A percentile compares a stretch with the other conserved stretches of the same genome.
phyloP scores from a whole-genome alignment of 2,797 vertebrate genomes.

The Bryconaethiops microstoma region DNA sequence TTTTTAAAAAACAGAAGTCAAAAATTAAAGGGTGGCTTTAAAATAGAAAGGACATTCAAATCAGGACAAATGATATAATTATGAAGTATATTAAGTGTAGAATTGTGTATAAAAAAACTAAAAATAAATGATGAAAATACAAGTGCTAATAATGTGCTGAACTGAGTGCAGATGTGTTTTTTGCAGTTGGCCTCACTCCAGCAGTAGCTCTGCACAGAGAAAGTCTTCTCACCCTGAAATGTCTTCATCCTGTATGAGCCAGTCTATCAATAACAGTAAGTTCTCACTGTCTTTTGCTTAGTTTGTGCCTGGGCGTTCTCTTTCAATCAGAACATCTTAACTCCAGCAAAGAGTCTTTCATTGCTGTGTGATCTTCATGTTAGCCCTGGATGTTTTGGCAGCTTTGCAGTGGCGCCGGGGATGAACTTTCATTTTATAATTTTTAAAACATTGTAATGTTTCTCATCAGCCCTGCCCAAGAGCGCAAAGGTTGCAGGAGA shows the following conservation, averaged over 20 bases:
- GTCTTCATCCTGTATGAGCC: conserved; percentile 33
- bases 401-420: too few species aligned
- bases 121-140: not conserved
- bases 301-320: not conserved
- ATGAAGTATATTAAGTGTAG: too few species aligned
- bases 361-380: not conserved
- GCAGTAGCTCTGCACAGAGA: conserved; percentile 34
- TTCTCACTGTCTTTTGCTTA: not conserved
- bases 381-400: not conserved
- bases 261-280: conserved; percentile 49
- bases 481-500: conserved; percentile 35
- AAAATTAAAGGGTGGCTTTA: too few species aligned
- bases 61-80: too few species aligned
- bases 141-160: not conserved
- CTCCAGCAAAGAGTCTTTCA: too few species aligned
- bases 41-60: too few species aligned
- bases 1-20: too few species aligned
- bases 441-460: not conserved
- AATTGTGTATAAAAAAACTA: not conserved
- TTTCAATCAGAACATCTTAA: not conserved
- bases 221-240: conserved; percentile 44
- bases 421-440: conserved; percentile 25
- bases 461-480: conserved; percentile 47
- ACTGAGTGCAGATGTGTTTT: not conserved
- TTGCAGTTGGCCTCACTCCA: conserved; percentile 38